Conservation (phyloP, 2,888 invertebrate species). For the Erpobdella octoculata region DNA sequence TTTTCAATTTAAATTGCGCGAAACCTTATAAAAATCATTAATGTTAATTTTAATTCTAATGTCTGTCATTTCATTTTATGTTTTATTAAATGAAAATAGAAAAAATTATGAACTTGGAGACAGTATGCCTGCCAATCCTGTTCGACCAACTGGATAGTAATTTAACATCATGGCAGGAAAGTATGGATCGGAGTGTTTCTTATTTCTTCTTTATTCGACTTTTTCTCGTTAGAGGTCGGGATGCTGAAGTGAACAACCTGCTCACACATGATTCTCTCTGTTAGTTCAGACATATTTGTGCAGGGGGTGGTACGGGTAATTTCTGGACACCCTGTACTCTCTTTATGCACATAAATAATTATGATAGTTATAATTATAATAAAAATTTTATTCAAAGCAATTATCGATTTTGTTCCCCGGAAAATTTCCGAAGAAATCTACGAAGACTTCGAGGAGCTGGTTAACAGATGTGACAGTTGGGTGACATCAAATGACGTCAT, state of each 20-base stretch:
- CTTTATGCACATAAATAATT: background rate
- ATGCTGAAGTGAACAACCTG: background rate
- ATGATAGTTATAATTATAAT: background rate
- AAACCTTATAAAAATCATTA: too few relatives aligned
- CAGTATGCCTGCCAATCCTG: background rate
- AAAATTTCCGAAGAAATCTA: constrained; percentile 34
- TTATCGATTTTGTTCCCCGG: constrained; percentile 35
- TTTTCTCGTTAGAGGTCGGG: background rate
- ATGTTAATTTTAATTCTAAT: too few relatives aligned
- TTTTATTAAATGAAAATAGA: background rate
- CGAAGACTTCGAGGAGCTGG: constrained; percentile 35
- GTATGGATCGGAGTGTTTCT: background rate
- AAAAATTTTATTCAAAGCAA: constrained; percentile 24
- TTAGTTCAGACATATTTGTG: too few relatives aligned
- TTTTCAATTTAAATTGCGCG: too few relatives aligned
- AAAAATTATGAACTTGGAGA: background rate
- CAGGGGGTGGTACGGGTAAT: too few relatives aligned
- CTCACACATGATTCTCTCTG: too few relatives aligned
- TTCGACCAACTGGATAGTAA: background rate
- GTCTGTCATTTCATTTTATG: background rate
- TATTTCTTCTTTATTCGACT: background rate
- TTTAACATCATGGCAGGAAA: background rate
- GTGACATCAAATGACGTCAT: constrained; percentile 32
- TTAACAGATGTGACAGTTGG: constrained; percentile 36
- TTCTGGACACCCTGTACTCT: background rate